phyloP scores from a whole-genome alignment of 1,140 invertebrate genomes.

The Gryllus bimaculatus region DNA sequence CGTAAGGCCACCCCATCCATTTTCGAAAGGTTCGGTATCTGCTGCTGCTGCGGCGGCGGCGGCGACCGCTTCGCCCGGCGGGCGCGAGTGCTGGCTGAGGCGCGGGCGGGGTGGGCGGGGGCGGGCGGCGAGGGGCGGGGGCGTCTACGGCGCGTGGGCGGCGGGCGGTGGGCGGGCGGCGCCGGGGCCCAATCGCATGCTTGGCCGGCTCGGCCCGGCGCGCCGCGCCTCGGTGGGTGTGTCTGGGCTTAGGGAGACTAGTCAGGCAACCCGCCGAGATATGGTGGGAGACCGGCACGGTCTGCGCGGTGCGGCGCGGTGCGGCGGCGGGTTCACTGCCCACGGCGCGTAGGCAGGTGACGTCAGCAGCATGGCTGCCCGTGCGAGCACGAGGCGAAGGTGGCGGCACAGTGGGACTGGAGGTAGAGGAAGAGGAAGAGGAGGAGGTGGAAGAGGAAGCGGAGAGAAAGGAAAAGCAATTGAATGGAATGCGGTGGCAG shows the following conservation, averaged over 20 bases:
- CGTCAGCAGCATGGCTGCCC: neutral
- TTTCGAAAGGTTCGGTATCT: neutral
- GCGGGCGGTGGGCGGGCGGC: too few relatives aligned
- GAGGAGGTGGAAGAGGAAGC: neutral
- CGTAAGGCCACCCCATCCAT: neutral
- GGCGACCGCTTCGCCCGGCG: too few relatives aligned
- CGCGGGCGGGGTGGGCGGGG: too few relatives aligned
- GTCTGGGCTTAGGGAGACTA: neutral
- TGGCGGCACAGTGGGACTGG: too few relatives aligned
- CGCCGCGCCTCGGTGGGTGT: neutral
- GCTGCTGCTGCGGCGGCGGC: too few relatives aligned
- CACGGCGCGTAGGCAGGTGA: neutral
- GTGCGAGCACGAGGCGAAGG: neutral
- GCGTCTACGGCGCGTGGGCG: neutral
- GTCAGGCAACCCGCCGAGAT: conserved; percentile 2
- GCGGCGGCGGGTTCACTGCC: neutral
- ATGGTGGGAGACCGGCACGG: neutral
- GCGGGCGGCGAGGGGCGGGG: too few relatives aligned
- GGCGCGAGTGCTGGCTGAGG: neutral
- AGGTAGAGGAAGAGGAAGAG: neutral
- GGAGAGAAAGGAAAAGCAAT: neutral
- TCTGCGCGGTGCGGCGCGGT: too few relatives aligned
- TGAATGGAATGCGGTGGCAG: neutral
- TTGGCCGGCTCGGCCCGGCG: neutral
- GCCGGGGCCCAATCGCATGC: neutral